Evolutionary conservation across 1,140 invertebrate species (phyloP).

Genomic region (Pantala flavescens): DNA sequence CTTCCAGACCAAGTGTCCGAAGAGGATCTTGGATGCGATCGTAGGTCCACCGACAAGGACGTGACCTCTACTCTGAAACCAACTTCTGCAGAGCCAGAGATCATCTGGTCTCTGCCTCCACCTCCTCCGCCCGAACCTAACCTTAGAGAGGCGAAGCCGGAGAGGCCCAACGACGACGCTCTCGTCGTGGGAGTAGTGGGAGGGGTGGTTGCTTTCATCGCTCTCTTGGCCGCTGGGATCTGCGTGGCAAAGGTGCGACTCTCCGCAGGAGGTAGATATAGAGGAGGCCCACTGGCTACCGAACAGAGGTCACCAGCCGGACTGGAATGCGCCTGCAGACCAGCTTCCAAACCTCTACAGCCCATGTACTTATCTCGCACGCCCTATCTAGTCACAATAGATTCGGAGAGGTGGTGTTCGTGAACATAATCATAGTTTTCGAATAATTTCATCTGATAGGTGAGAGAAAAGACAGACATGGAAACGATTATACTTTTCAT

Average conservation of each 20-base stretch:
- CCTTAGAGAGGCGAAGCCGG: conserved; percentile 2
- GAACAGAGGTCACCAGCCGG: background rate
- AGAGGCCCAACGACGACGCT: conserved; percentile 65
- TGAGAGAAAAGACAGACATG: no score
- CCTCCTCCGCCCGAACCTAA: conserved; percentile 31
- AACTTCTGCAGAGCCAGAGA: conserved; percentile 59
- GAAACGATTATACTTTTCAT: no score
- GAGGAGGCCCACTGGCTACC: conserved; percentile 49
- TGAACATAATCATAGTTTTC: no score
- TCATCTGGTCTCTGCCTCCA: conserved; percentile 74
- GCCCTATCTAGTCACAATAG: background rate
- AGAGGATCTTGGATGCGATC: conserved; percentile 60
- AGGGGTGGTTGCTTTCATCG: conserved; percentile 80
- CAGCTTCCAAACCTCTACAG: background rate
- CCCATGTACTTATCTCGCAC: background rate
- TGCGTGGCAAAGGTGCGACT: conserved; percentile 64
- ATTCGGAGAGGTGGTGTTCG: background rate
- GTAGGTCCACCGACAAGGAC: conserved; percentile 35
- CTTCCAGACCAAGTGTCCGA: conserved; percentile 59
- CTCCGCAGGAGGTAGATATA: conserved; percentile 54
- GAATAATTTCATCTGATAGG: no score
- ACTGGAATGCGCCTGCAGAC: background rate
- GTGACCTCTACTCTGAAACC: conserved; percentile 36
- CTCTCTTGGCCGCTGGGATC: conserved; percentile 75
- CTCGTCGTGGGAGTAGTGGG: conserved; percentile 85